Base-by-base conservation (phyloP, 37 sponge, comb jelly and placozoan species). In the Bolinopsis microptera region DNA sequence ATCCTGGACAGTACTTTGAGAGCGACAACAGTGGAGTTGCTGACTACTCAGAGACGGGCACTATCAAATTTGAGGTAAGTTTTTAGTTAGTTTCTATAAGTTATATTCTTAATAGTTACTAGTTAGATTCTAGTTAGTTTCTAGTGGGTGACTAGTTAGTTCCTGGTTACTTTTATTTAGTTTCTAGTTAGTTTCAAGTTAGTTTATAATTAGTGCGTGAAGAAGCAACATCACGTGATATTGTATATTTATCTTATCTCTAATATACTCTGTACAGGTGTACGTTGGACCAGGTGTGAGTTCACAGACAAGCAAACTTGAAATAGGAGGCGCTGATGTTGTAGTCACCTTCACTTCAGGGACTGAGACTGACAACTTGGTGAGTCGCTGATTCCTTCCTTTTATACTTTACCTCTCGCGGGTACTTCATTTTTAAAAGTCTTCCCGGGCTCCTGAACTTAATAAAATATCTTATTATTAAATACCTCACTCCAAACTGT, bases 1-100 rank as follows among this genome's bases (percentile, higher is more conserved):
- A 24, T n/a, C 75, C 75, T 72, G 75, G 75, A 3, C 26, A 8
- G 2, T 72, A 72, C 75, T 72, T 72, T 72, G 75, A 72, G 75
- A 72, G 75, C 26, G 75, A 72, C 18, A n/a, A n/a, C 26, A 28
- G 26, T n/a, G 75, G 31, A n/a, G 75, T 8, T 72, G n/a, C 75
- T n/a, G 61, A 48, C 5, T 72, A 72, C 75, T 30, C 31, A 30
- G 75, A 72, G 75, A 24, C 31, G 3, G 61, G 9, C 5, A 18
- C 61, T 48, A 13, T 48, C 13, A 13, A 5, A 5, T 48, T 48
- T 13, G 61, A 48, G 61, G n/a, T n/a, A n/a, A n/a, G n/a, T n/a
- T n/a, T n/a, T n/a, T n/a, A 61, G 9, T 9, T 61, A 61, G 68
- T 61, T 61, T n/a, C 5, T 5, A 26, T n/a, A 70, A n/a, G 1